A percentile compares a stretch with the other conserved stretches of the same genome.
These are phyloP conservation scores for Drosophila mojavensis DNA, from an alignment of 1,140 invertebrate species.

Conservation along the genomic window DNA sequence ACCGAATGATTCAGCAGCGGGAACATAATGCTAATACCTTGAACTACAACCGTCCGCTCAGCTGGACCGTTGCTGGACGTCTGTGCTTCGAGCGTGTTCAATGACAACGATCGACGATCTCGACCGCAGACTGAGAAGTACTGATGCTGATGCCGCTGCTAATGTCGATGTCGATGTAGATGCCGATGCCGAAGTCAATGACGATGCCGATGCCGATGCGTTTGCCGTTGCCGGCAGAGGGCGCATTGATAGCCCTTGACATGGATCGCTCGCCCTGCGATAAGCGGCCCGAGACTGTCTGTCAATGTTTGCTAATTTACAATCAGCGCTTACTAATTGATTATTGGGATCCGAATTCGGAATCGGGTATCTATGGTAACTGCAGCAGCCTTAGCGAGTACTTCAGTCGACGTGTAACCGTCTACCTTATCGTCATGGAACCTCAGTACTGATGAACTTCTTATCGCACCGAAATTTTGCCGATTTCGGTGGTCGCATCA, in stretches of 20 bases:
- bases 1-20: constrained; percentile 48
- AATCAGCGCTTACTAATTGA: constrained; percentile 70
- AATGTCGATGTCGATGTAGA: constrained; percentile 3
- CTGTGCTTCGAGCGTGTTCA: constrained; percentile 42
- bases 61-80: constrained; percentile 57
- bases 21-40: constrained; percentile 67
- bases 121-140: constrained; percentile 8
- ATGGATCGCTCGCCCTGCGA: constrained; percentile 30
- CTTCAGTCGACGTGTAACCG: no score
- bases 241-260: constrained; percentile 56
- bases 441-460: constrained; percentile 19
- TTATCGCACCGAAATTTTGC: constrained; percentile 45
- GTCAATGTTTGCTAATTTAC: constrained; percentile 69
- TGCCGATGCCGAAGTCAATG: constrained; percentile 32
- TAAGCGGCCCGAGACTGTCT: constrained; percentile 22
- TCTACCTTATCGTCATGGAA: constrained; percentile 15
- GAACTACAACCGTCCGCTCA: constrained; percentile 54
- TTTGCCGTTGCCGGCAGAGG: constrained; percentile 43
- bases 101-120: constrained; percentile 14
- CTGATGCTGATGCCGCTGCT: constrained; percentile 7
- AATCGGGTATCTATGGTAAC: neutral
- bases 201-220: constrained; percentile 15
- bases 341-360: constrained; percentile 33
- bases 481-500: constrained; percentile 61
- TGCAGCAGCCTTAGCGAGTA: no score